A percentile compares a stretch with the other conserved stretches of the same genome.
phyloP scores from a whole-genome alignment of 2,113 vertebrate species.

The Boleophthalmus pectinirostris region DNA sequence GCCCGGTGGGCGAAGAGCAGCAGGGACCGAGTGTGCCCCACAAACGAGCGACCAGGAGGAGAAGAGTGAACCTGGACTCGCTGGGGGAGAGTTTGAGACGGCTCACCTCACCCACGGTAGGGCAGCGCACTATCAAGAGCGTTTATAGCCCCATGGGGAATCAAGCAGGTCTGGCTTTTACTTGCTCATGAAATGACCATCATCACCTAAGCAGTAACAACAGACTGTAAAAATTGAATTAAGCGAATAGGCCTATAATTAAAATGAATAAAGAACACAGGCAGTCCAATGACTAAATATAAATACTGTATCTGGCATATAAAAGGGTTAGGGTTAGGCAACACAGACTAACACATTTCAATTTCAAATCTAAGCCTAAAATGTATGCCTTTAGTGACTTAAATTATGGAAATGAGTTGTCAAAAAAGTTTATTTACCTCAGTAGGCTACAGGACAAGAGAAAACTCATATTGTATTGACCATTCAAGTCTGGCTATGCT shows the following conservation, averaged over 20 bases:
- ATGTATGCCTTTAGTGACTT: too few species aligned
- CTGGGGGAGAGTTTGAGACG: constrained; percentile 92
- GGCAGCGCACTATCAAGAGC: constrained; percentile 7
- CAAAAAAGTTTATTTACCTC: too few species aligned
- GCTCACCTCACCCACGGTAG: constrained; percentile 93
- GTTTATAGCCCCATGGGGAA: neutral
- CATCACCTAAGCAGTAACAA: neutral
- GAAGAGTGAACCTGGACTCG: constrained; percentile 93
- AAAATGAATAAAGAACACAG: neutral
- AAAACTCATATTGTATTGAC: too few species aligned
- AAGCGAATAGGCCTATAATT: neutral
- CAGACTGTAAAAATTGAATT: neutral
- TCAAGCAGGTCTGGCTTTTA: neutral
- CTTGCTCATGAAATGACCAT: neutral
- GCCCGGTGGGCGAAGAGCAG: constrained; percentile 64
- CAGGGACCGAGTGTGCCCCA: constrained; percentile 66
- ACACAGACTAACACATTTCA: too few species aligned
- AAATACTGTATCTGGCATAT: neutral
- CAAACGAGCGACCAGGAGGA: constrained; percentile 82
- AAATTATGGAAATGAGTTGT: too few species aligned
- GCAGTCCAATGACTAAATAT: neutral
- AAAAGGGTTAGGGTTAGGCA: too few species aligned
- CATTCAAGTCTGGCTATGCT: too few species aligned
- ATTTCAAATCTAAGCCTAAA: too few species aligned
- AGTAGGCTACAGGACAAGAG: too few species aligned